Evolutionary conservation across 1,140 invertebrate genomes (phyloP).

Genomic region (Caenorhabditis inopinata): DNA sequence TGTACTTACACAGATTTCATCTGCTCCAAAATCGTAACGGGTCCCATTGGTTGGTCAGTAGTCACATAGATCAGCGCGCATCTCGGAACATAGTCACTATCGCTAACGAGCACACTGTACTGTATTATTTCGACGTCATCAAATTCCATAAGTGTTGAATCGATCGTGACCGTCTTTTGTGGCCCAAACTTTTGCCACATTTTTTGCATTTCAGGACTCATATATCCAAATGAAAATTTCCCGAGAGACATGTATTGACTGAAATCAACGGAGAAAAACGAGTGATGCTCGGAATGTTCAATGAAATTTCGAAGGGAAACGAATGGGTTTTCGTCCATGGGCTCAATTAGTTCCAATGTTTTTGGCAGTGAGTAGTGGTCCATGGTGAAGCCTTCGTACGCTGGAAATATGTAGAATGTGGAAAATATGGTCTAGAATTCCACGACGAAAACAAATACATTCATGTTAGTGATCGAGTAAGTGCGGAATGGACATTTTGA

Average conservation of each 20-base stretch:
- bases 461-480: no score
- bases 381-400: no score
- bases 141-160: background rate
- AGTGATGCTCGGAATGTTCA: no score
- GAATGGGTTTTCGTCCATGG: background rate
- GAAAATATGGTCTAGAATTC: no score
- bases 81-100: background rate
- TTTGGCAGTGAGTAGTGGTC: no score
- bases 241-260: background rate
- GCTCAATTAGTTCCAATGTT: background rate
- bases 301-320: background rate
- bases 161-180: background rate
- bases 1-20: background rate
- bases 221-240: conserved; percentile 19
- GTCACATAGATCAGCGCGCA: conserved; percentile 24
- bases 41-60: background rate
- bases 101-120: background rate
- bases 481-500: no score
- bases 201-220: conserved; percentile 19
- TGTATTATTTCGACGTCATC: background rate
- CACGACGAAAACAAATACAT: no score
- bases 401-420: no score
- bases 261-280: background rate
- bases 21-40: background rate
- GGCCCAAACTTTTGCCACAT: background rate